Evolutionary conservation across 1,140 invertebrate genomes (phyloP), one percentile per base, ranked within the genome.

Genomic region (Drosophila orena): DNA sequence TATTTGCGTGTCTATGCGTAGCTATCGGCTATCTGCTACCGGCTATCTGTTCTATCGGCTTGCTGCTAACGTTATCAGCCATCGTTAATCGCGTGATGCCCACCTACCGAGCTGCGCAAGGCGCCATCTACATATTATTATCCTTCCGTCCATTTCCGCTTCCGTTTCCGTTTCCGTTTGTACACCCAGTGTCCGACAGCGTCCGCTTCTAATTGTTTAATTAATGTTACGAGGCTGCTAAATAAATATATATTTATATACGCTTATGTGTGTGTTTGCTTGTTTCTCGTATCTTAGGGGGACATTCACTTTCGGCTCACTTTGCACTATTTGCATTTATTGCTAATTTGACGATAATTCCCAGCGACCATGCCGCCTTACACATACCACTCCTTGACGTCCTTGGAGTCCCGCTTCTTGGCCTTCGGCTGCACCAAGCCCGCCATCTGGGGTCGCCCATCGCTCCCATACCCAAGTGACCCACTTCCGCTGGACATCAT

Each of bases 331-430:
- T 66, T 73, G 74, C 61, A 69, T 65, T 75, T 88, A 90, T 88
- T 90, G 90, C 85, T 91, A 91, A 91, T 88, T 91, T 90, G 81
- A 88, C 83, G 70, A 69, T 71, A 35, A 20, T 57, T 81, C 62
- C 22, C 54, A 2, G 35, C 46, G 22, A 35, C 46, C 52, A 44
- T 15, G n/a, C 12, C 43, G 47, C 8, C 79, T 91, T 92, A 92
- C 81, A 98, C 97, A 92, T 98, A 98, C 97, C 97, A 98, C 93
- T 98, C 97, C 94, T 98, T 98, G 74, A 98, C 96, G 92, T 97
- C 96, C 94, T 97, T 97, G 69, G 95, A 94, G 93, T 97, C 95
- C 85, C 96, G 93, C 92, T 96, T 96, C 92, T 96, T 96, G 70
- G 94, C 93, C 84, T 95, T 94, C 64, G 93, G 92, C 64, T 94